These are phyloP conservation scores for Tenthredo distinguenda DNA, from an alignment of 2,888 invertebrate species.

Conservation along the genomic window DNA sequence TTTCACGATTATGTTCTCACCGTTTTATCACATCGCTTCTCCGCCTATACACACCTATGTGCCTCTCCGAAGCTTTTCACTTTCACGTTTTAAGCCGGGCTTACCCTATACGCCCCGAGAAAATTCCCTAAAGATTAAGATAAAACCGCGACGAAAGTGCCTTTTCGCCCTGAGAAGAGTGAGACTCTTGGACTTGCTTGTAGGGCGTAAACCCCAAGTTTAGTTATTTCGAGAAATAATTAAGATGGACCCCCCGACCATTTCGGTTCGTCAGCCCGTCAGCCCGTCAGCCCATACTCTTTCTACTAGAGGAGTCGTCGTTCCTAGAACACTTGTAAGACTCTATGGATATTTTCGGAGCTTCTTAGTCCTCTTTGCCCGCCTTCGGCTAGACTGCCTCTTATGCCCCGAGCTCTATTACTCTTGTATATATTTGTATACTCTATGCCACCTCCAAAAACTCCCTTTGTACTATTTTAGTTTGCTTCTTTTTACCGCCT, in stretches of 20 bases:
- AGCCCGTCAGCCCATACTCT: neutral
- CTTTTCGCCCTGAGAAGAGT: neutral
- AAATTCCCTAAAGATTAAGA: neutral
- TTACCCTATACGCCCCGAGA: neutral
- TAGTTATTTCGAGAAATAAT: slow-evolving; percentile 49
- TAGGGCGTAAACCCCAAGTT: slow-evolving; percentile 34
- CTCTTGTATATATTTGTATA: slow-evolving; percentile 41
- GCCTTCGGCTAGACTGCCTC: neutral
- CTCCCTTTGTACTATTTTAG: slow-evolving; percentile 47
- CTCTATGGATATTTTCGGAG: slow-evolving; percentile 49
- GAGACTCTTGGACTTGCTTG: neutral
- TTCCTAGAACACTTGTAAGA: slow-evolving; percentile 48
- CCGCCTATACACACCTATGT: neutral
- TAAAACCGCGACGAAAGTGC: neutral
- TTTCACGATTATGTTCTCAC: slow-evolving; percentile 29
- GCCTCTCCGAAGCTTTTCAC: neutral
- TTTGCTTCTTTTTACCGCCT: slow-evolving; percentile 8
- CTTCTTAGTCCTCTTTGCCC: slow-evolving; percentile 37
- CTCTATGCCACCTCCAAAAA: neutral
- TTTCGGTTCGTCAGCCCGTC: slow-evolving; percentile 37
- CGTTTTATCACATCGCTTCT: neutral
- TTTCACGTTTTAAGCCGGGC: neutral
- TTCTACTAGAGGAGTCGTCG: neutral
- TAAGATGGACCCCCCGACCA: slow-evolving; percentile 46
- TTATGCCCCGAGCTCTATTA: slow-evolving; percentile 5